Evolutionary conservation across 2,797 vertebrate genomes (phyloP).

Genomic region (Sus cebifrons): DNA sequence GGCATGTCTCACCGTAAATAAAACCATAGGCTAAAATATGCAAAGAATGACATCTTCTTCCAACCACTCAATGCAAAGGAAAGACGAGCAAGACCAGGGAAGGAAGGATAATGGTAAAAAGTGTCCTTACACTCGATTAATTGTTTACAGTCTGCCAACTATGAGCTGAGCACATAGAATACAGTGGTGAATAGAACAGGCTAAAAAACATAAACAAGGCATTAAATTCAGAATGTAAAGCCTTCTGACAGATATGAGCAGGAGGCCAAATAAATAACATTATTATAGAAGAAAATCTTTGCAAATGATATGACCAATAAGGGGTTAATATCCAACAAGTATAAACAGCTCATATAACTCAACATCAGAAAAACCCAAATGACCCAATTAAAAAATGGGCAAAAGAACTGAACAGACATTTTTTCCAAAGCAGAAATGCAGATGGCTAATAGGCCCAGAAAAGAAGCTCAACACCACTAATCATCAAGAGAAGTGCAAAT

Average conservation of each 20-base stretch:
- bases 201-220: not conserved
- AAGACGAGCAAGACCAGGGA: not conserved
- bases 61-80: not conserved
- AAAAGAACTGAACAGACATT: not conserved
- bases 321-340: not conserved
- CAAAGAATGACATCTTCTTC: not conserved
- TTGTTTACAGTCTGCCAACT: not conserved
- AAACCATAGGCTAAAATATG: not conserved
- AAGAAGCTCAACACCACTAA: not conserved
- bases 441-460: not conserved
- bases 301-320: not conserved
- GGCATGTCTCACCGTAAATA: not conserved
- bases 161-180: not conserved
- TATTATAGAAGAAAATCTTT: not conserved
- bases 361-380: not conserved
- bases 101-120: not conserved
- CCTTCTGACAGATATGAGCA: not conserved
- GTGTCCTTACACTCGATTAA: not conserved
- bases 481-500: no score
- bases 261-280: not conserved
- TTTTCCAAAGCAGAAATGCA: not conserved
- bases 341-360: not conserved
- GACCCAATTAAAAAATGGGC: not conserved
- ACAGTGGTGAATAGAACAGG: not conserved
- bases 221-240: slow-evolving; percentile 7